Conservation (phyloP, 2,797 vertebrate species). For the Sphenodon punctatus region DNA sequence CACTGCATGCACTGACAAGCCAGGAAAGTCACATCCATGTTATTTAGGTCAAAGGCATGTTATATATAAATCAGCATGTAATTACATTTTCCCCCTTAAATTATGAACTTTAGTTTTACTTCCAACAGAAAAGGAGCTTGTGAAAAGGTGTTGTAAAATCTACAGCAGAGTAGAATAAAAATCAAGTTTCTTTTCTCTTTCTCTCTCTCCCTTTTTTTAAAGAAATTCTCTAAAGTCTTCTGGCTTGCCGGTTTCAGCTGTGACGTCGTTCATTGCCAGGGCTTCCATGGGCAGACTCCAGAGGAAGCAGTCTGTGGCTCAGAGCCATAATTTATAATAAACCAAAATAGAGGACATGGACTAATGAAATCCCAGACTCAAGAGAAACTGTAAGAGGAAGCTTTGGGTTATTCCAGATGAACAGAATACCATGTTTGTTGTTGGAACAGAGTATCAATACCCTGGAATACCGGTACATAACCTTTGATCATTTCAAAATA, state of each 20-base stretch:
- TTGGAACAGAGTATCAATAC: not conserved
- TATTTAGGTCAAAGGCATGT: too few species aligned
- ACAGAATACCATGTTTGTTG: not conserved
- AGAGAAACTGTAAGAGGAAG: not conserved
- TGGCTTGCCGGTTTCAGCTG: not conserved
- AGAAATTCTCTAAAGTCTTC: not conserved
- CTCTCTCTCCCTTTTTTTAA: not conserved
- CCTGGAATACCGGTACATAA: not conserved
- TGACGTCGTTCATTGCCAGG: too few species aligned
- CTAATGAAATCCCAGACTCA: not conserved
- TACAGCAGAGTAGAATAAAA: not conserved
- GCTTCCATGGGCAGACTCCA: too few species aligned
- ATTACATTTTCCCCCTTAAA: not conserved
- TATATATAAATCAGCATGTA: fast-evolving
- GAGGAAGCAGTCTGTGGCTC: too few species aligned
- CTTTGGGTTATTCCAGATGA: not conserved
- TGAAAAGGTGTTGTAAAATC: not conserved
- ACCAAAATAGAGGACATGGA: too few species aligned
- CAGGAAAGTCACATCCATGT: too few species aligned
- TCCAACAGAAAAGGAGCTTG: not conserved
- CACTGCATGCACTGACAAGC: too few species aligned
- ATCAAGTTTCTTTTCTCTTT: too few species aligned
- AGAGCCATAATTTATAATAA: too few species aligned
- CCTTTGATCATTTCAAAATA: not conserved
- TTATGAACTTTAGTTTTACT: not conserved